Percentiles rank a stretch among this genome's conserved stretches.
Evolutionary conservation across 1,140 invertebrate species (phyloP).

Genomic region (Eriocheir sinensis): DNA sequence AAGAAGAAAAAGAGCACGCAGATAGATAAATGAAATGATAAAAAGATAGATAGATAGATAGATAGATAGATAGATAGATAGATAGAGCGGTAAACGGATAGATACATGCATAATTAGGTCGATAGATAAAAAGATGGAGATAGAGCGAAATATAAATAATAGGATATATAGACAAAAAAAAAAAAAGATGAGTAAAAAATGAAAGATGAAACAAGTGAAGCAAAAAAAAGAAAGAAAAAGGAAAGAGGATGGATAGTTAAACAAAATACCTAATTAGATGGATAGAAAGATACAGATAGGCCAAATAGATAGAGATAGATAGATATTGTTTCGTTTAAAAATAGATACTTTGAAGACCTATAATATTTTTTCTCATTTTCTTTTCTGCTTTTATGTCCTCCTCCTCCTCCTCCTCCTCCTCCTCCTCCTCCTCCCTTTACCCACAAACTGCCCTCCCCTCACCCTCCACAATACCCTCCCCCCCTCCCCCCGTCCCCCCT

Average conservation of each 20-base stretch:
- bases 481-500: slow-evolving; percentile 28
- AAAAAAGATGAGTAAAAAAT: neutral
- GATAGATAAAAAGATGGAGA: neutral
- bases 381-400: neutral
- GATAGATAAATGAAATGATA: too few species aligned
- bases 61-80: neutral
- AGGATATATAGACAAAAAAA: neutral
- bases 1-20: too few species aligned
- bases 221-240: too few species aligned
- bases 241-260: too few species aligned
- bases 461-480: neutral
- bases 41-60: neutral
- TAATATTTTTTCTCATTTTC: neutral
- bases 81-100: neutral
- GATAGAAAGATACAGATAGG: too few species aligned
- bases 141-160: too few species aligned
- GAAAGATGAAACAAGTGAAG: too few species aligned
- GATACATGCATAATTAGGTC: neutral
- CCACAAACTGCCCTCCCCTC: neutral
- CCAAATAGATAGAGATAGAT: slow-evolving; percentile 4
- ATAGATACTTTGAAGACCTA: neutral
- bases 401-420: neutral
- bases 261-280: too few species aligned
- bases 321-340: neutral
- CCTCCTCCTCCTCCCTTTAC: neutral